These are phyloP conservation scores for Chascanopsetta lugubris DNA, from an alignment of 2,113 vertebrate species.

Conservation along the genomic window DNA sequence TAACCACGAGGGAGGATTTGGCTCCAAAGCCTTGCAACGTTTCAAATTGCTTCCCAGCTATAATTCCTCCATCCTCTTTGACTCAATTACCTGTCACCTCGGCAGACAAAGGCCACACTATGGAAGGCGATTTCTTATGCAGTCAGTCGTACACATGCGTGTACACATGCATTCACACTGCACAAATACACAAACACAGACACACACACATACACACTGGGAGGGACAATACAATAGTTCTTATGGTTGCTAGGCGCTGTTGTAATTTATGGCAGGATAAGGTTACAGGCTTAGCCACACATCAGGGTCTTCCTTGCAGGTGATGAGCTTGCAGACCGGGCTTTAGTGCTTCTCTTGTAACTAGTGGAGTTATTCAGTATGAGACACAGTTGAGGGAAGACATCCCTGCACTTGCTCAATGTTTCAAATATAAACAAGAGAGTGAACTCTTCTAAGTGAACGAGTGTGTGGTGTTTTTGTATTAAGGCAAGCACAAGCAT, in stretches of 20 bases:
- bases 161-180: background rate
- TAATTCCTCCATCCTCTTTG: slow-evolving; percentile 66
- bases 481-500: slow-evolving; percentile 14
- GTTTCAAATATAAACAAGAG: slow-evolving; percentile 37
- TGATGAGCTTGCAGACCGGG: slow-evolving; percentile 52
- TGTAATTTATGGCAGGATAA: slow-evolving; percentile 60
- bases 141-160: slow-evolving; percentile 43
- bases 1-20: slow-evolving; percentile 69
- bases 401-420: slow-evolving; percentile 5
- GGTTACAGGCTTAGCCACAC: slow-evolving; percentile 60
- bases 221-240: slow-evolving; percentile 44
- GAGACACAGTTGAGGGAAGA: slow-evolving; percentile 10
- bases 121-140: slow-evolving; percentile 45
- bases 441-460: slow-evolving; percentile 12
- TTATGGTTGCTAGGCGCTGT: slow-evolving; percentile 62
- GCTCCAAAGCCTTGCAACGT: slow-evolving; percentile 60
- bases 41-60: slow-evolving; percentile 71
- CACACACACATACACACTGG: slow-evolving; percentile 22
- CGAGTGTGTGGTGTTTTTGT: slow-evolving; percentile 29
- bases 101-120: slow-evolving; percentile 61
- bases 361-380: slow-evolving; percentile 13
- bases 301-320: slow-evolving; percentile 55
- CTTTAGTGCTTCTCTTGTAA: slow-evolving; percentile 20
- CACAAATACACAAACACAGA: slow-evolving; percentile 1
- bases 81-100: slow-evolving; percentile 75